phyloP scores from a whole-genome alignment of 1,140 invertebrate species.

The Apis cerana region DNA sequence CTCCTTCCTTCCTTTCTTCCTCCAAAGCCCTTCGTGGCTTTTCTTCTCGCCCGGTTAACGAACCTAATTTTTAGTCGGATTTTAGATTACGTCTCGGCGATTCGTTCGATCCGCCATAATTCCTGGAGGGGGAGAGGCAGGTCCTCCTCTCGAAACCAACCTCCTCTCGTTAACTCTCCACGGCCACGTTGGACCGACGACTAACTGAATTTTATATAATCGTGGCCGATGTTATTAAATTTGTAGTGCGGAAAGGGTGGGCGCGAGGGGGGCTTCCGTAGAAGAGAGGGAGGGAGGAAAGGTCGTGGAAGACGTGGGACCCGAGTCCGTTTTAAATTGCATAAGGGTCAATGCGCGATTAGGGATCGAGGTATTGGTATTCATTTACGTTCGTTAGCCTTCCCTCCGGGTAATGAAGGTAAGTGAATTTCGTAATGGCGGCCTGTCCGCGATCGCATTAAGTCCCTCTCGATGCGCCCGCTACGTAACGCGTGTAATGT shows the following conservation, averaged over 20 bases:
- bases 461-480: constrained; percentile 4
- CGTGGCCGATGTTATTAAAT: constrained; percentile 57
- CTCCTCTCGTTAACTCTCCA: constrained; percentile 55
- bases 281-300: background rate
- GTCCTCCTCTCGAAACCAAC: constrained; percentile 29
- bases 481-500: constrained; percentile 3
- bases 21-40: constrained; percentile 37
- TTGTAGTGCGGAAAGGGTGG: constrained; percentile 24
- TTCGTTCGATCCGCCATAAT: constrained; percentile 58
- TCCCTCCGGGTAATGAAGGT: constrained; percentile 16
- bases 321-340: constrained; percentile 37
- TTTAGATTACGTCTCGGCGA: constrained; percentile 56
- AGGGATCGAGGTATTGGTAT: constrained; percentile 39
- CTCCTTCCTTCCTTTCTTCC: background rate
- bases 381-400: constrained; percentile 46
- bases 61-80: constrained; percentile 67
- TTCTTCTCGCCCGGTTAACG: constrained; percentile 59
- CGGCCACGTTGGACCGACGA: background rate
- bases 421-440: constrained; percentile 42
- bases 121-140: background rate
- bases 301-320: background rate
- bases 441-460: background rate
- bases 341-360: constrained; percentile 43
- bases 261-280: background rate
- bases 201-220: constrained; percentile 62